Percentiles rank a stretch among this genome's conserved stretches.
These are phyloP conservation scores for Gambusia affinis DNA, from an alignment of 2,113 vertebrate genomes.

Conservation along the genomic window DNA sequence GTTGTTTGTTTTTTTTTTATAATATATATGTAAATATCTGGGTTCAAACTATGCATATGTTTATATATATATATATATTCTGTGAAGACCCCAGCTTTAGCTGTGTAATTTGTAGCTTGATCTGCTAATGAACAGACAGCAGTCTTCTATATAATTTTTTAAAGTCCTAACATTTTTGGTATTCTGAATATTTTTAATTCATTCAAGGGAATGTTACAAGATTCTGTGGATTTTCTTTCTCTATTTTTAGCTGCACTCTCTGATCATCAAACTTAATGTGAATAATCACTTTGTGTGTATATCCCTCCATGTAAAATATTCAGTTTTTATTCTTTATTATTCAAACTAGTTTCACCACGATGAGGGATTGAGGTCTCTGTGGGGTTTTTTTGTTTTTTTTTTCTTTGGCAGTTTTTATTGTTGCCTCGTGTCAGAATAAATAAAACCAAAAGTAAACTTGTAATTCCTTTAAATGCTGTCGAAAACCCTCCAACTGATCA, in stretches of 20 bases:
- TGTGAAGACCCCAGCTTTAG: no score
- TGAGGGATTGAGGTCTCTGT: no score
- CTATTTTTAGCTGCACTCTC: background rate
- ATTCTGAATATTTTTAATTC: background rate
- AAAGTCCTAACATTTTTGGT: no score
- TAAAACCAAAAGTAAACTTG: background rate
- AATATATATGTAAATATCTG: background rate
- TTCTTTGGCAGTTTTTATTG: no score
- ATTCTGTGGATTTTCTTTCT: background rate
- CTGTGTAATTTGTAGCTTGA: no score
- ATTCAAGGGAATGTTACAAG: background rate
- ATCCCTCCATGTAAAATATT: background rate
- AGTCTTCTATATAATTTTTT: no score
- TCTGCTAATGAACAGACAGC: no score
- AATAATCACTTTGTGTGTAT: background rate
- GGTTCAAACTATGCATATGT: background rate
- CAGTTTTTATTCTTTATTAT: background rate
- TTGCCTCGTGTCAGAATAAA: background rate
- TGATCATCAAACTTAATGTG: background rate
- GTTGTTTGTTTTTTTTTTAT: no score
- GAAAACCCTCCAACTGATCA: no score
- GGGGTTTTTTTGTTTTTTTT: no score
- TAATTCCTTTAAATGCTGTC: background rate
- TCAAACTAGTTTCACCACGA: background rate
- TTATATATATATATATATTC: background rate